Conservation (phyloP, 2,113 vertebrate species). For the Psettodes erumei region DNA sequence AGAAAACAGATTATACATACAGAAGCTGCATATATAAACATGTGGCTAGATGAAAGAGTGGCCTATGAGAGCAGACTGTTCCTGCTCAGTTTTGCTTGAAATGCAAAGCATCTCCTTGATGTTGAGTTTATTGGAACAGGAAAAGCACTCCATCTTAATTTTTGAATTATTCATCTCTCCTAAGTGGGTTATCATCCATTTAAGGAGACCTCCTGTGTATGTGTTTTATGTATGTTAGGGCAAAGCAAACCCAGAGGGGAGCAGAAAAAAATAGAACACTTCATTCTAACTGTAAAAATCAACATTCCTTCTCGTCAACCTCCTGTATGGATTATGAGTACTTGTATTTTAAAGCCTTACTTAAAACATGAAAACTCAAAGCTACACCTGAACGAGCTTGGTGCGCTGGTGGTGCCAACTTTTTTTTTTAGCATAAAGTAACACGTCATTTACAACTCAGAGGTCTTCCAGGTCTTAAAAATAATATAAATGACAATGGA, state of each 20-base stretch:
- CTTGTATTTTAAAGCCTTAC: neutral
- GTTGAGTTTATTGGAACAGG: conserved; percentile 28
- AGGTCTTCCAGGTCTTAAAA: neutral
- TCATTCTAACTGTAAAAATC: neutral
- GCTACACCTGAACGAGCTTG: neutral
- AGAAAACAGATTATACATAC: conserved; percentile 32
- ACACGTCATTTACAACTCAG: neutral
- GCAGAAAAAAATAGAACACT: neutral
- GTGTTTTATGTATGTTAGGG: conserved; percentile 9
- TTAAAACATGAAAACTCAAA: too few relatives aligned
- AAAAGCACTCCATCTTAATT: conserved; percentile 43
- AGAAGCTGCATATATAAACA: conserved; percentile 30
- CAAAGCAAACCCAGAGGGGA: conserved; percentile 11
- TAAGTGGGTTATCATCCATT: conserved; percentile 43
- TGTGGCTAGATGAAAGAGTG: neutral
- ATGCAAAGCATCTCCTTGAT: conserved; percentile 47
- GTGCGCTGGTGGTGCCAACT: neutral
- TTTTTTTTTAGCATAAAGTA: too few relatives aligned
- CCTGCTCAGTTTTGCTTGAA: conserved; percentile 31
- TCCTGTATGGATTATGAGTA: neutral
- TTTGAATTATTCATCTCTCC: conserved; percentile 68
- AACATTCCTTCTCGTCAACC: neutral
- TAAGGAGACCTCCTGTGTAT: conserved; percentile 18
- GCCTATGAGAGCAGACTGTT: conserved; percentile 5
- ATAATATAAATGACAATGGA: neutral